These are phyloP conservation scores for Petroica traversi DNA, from an alignment of 2,113 vertebrate species.

Conservation along the genomic window DNA sequence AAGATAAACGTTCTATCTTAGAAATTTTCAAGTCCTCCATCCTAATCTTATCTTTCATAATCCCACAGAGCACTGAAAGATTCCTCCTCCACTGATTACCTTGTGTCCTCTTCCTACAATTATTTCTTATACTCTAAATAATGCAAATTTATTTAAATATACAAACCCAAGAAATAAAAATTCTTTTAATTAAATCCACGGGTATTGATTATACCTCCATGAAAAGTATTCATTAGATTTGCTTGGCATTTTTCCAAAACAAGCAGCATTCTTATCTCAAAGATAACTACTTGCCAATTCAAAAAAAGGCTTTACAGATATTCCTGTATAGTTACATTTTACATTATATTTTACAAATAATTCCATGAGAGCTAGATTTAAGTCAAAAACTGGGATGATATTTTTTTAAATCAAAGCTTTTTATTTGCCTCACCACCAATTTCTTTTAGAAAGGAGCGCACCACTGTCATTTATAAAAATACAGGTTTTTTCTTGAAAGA, in stretches of 20 bases:
- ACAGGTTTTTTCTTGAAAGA: not conserved
- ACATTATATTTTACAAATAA: not conserved
- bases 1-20: accelerated
- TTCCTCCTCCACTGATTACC: not conserved
- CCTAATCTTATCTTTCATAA: not conserved
- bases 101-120: not conserved
- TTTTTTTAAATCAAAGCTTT: not conserved
- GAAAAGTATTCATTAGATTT: not conserved
- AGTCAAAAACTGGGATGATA: not conserved
- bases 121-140: not conserved
- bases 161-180: not conserved
- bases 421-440: not conserved
- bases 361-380: not conserved
- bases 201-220: not conserved
- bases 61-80: not conserved
- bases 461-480: not conserved
- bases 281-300: not conserved
- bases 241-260: not conserved
- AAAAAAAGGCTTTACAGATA: not conserved
- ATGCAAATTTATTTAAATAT: not conserved
- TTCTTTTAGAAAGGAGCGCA: not conserved
- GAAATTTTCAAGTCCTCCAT: not conserved
- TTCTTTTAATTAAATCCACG: not conserved
- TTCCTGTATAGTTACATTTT: not conserved
- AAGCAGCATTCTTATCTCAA: not conserved